A percentile compares a stretch with the other conserved stretches of the same genome.
These are phyloP conservation scores for Drosophila anomalata DNA, from an alignment of 2,888 invertebrate genomes.

Conservation along the genomic window DNA sequence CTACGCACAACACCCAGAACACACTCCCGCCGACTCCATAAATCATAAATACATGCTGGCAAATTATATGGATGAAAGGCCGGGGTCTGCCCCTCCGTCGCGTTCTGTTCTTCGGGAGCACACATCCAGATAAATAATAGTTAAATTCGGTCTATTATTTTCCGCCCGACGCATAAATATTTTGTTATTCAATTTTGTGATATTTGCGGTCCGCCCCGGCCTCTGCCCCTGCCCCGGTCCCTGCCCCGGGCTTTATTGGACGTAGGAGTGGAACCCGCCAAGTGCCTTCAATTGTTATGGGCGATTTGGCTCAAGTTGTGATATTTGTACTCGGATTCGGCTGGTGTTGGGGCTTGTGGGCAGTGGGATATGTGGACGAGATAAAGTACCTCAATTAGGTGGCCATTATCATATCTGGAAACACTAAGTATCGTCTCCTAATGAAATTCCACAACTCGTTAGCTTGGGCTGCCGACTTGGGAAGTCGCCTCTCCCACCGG, in stretches of 20 bases:
- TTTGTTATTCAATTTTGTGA: slow-evolving; percentile 77
- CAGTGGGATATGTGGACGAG: background rate
- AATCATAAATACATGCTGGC: slow-evolving; percentile 78
- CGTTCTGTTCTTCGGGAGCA: slow-evolving; percentile 49
- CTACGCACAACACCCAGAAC: slow-evolving; percentile 11
- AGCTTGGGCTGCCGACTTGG: slow-evolving; percentile 3
- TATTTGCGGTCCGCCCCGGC: slow-evolving; percentile 53
- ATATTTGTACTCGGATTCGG: slow-evolving; percentile 39
- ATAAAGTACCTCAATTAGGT: background rate
- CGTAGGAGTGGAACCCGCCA: slow-evolving; percentile 32
- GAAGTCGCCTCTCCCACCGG: slow-evolving; percentile 23
- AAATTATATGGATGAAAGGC: slow-evolving; percentile 73
- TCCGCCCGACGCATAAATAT: slow-evolving; percentile 55
- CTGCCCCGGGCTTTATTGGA: slow-evolving; percentile 7
- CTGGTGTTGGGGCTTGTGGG: slow-evolving; percentile 13
- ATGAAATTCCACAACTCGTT: slow-evolving; percentile 39
- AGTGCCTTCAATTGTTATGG: slow-evolving; percentile 68
- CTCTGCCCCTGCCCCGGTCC: background rate
- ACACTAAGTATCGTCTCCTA: slow-evolving; percentile 14
- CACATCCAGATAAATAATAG: slow-evolving; percentile 72
- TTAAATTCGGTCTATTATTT: slow-evolving; percentile 63
- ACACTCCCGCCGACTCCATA: slow-evolving; percentile 60
- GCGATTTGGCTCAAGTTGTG: slow-evolving; percentile 32
- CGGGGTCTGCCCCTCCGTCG: slow-evolving; percentile 12
- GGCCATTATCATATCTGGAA: slow-evolving; percentile 18